These are phyloP conservation scores for Anseranas semipalmata DNA, from an alignment of 2,113 vertebrate species.

Conservation along the genomic window DNA sequence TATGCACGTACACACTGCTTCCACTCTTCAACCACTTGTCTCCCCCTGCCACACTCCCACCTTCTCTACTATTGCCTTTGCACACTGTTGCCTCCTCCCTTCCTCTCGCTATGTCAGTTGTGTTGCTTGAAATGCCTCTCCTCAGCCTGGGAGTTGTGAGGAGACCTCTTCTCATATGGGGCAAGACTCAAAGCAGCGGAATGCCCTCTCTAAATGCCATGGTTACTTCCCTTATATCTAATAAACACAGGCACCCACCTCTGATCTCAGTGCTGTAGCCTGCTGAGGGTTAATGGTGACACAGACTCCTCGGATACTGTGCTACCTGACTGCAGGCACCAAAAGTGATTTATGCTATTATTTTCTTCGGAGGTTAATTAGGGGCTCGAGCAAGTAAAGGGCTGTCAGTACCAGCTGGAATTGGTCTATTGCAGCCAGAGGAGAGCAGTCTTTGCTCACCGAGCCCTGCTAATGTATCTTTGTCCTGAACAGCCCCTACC, in stretches of 20 bases:
- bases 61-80: neutral
- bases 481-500: conserved; percentile 73
- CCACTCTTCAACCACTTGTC: neutral
- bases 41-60: neutral
- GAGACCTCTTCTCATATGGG: neutral
- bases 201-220: neutral
- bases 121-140: neutral
- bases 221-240: neutral
- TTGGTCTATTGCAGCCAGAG: neutral
- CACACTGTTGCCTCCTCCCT: neutral
- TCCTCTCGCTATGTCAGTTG: neutral
- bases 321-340: conserved; percentile 35
- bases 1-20: neutral
- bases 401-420: conserved; percentile 52
- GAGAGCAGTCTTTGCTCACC: neutral
- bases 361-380: conserved; percentile 76
- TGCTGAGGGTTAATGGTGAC: conserved; percentile 30
- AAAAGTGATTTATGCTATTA: conserved; percentile 63
- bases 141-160: neutral
- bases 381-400: conserved; percentile 60
- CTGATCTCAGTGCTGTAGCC: neutral
- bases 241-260: neutral
- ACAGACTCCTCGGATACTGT: neutral
- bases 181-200: neutral
- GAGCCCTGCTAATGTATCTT: neutral